Evolutionary conservation across 1,140 invertebrate genomes (phyloP).

Genomic region (Andricus grossulariae): DNA sequence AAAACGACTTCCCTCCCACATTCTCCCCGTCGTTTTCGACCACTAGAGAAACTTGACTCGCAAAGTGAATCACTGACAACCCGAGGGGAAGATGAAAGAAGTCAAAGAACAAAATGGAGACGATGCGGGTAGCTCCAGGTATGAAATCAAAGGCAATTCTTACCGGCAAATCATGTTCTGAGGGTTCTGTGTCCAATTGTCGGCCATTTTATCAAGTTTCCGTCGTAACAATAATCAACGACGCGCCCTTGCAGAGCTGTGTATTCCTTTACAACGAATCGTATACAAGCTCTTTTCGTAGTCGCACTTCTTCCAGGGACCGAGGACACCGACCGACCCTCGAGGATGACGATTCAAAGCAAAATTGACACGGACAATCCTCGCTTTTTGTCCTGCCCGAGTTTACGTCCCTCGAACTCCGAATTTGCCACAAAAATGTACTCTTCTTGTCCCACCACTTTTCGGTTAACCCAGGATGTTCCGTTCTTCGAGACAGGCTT

Average conservation of each 20-base stretch:
- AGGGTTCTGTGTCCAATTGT: constrained; percentile 69
- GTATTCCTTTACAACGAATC: constrained; percentile 27
- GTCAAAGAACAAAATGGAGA: constrained; percentile 6
- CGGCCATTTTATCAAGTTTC: constrained; percentile 71
- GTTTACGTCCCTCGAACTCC: constrained; percentile 6
- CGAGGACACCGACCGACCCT: neutral
- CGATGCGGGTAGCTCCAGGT: neutral
- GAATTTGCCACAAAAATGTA: neutral
- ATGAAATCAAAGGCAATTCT: constrained; percentile 42
- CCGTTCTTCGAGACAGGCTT: neutral
- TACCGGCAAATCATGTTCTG: constrained; percentile 72
- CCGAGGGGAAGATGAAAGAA: neutral
- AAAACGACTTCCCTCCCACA: neutral
- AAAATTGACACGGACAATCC: constrained; percentile 1
- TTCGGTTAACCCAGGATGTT: neutral
- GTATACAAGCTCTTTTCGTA: constrained; percentile 2
- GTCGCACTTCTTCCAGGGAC: constrained; percentile 1
- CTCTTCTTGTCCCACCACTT: constrained; percentile 1
- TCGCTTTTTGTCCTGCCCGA: neutral
- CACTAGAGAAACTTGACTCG: neutral
- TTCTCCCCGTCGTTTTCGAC: neutral
- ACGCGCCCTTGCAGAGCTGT: constrained; percentile 33
- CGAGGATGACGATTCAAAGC: neutral
- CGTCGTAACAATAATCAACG: constrained; percentile 36
- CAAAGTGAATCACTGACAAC: neutral